Evolutionary conservation across 2,113 vertebrate genomes (phyloP).

Genomic region (Galeopterus variegatus): DNA sequence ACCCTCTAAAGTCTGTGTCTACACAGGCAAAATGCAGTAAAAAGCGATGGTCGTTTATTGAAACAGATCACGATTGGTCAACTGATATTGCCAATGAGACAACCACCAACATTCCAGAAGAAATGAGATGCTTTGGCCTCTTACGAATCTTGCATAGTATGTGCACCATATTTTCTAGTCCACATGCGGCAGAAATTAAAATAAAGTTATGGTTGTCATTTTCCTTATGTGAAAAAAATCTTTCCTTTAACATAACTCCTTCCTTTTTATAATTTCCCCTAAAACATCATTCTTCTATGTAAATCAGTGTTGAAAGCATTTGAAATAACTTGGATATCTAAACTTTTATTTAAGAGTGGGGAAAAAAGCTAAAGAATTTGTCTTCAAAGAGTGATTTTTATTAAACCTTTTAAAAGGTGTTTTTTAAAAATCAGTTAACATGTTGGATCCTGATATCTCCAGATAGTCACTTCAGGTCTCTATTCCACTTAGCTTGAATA

Average conservation of each 20-base stretch:
- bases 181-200: neutral
- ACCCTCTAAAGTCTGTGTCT: neutral
- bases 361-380: neutral
- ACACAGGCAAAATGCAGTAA: neutral
- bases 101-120: slow-evolving; percentile 32
- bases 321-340: neutral
- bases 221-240: slow-evolving; percentile 10
- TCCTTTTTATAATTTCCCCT: neutral
- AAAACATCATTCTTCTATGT: slow-evolving; percentile 28
- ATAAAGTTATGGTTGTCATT: slow-evolving; percentile 28
- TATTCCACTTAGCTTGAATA: neutral
- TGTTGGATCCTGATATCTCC: neutral
- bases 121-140: neutral
- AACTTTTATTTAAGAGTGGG: slow-evolving; percentile 10
- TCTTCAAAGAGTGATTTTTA: slow-evolving; percentile 55
- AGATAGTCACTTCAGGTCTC: slow-evolving; percentile 14
- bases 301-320: slow-evolving; percentile 21
- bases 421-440: slow-evolving; percentile 36
- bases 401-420: slow-evolving; percentile 29
- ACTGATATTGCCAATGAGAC: neutral
- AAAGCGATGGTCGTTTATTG: neutral
- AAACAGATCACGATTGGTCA: slow-evolving; percentile 9
- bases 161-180: neutral
- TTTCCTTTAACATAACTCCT: neutral
- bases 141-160: slow-evolving; percentile 26